A percentile compares a stretch with the other conserved stretches of the same genome.
phyloP scores from a whole-genome alignment of 2,888 invertebrate species.

The Microctonus brassicae region DNA sequence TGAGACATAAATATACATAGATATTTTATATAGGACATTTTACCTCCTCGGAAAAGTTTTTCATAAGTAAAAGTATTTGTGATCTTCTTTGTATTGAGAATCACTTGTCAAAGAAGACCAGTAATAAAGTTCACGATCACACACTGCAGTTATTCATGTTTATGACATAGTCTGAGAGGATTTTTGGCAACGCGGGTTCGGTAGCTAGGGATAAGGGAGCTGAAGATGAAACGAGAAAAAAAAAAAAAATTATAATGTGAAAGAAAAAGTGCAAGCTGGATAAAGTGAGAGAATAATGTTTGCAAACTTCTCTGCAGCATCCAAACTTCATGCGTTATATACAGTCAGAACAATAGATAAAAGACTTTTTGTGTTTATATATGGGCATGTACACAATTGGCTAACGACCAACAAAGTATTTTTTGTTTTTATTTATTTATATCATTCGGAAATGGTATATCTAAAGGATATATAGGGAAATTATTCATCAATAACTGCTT shows the following conservation, averaged over 20 bases:
- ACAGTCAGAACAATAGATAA: conserved; percentile 2
- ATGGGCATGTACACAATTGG: not conserved
- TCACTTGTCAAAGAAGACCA: conserved; percentile 18
- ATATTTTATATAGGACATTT: not conserved
- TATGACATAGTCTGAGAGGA: conserved; percentile 34
- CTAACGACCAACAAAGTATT: not conserved
- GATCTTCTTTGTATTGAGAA: conserved; percentile 14
- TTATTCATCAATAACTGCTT: not conserved
- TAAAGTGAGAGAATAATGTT: not conserved
- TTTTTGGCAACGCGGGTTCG: conserved; percentile 18
- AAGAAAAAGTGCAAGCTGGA: no score
- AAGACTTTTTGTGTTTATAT: not conserved
- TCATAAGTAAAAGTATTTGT: not conserved
- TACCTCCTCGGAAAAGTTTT: not conserved
- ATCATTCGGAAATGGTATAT: not conserved
- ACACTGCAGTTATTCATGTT: conserved; percentile 23
- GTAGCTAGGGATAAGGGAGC: not conserved
- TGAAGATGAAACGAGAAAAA: not conserved
- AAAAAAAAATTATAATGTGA: not conserved
- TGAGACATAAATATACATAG: not conserved
- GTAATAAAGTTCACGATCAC: conserved; percentile 38
- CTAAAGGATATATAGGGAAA: no score
- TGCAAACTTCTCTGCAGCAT: not conserved
- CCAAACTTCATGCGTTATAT: not conserved
- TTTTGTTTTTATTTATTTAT: not conserved